phyloP scores from a whole-genome alignment of 1,140 invertebrate species.

The Camponotus pennsylvanicus region DNA sequence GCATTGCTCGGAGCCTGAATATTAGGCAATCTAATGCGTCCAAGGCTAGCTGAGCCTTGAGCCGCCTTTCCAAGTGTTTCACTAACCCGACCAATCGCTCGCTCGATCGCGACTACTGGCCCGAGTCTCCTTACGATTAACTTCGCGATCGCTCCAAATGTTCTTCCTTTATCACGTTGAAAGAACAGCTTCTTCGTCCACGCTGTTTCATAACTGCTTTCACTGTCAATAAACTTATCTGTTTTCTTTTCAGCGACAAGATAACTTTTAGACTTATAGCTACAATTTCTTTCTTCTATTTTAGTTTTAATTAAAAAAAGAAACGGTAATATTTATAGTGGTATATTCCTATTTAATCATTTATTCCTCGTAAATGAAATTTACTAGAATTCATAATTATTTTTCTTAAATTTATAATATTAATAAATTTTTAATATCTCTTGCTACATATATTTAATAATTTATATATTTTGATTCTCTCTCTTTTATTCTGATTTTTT shows the following conservation, averaged over 20 bases:
- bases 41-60: conserved; percentile 86
- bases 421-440: background rate
- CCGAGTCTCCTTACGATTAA: conserved; percentile 63
- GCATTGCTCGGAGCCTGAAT: conserved; percentile 79
- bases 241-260: background rate
- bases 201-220: background rate
- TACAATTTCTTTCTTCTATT: background rate
- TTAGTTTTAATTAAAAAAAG: background rate
- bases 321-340: no score
- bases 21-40: conserved; percentile 86
- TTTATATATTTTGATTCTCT: conserved; percentile 1
- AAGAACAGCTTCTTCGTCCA: background rate
- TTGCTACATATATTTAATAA: background rate
- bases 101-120: conserved; percentile 63
- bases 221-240: background rate
- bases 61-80: conserved; percentile 85
- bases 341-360: no score
- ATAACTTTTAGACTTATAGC: background rate
- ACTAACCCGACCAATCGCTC: conserved; percentile 79
- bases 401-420: no score
- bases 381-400: no score
- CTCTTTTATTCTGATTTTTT: background rate
- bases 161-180: background rate
- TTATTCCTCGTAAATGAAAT: no score
- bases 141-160: conserved; percentile 50